phyloP scores from a whole-genome alignment of 2,113 vertebrate species.

The Grallaria varia region DNA sequence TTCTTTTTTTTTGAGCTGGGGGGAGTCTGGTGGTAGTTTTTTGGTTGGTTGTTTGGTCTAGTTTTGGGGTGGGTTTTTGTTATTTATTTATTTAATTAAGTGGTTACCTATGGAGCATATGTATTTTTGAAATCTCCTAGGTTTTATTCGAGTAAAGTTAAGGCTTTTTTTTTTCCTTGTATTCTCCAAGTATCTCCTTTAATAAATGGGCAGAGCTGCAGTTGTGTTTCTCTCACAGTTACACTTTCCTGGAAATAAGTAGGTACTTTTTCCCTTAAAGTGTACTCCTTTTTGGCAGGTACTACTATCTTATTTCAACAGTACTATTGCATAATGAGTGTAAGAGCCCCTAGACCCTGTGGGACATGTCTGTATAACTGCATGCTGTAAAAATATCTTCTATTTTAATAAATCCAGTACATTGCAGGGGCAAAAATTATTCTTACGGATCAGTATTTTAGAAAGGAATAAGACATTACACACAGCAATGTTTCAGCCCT shows the following conservation, averaged over 20 bases:
- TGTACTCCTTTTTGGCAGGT: neutral
- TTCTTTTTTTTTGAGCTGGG: neutral
- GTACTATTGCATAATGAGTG: neutral
- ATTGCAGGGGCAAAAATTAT: neutral
- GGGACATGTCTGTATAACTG: neutral
- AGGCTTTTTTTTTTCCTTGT: neutral
- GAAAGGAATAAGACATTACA: neutral
- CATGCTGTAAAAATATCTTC: neutral
- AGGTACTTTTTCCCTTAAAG: neutral
- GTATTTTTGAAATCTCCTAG: neutral
- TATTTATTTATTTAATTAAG: neutral
- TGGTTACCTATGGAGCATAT: neutral
- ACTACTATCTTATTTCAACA: neutral
- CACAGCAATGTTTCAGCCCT: neutral
- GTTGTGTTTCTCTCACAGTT: neutral
- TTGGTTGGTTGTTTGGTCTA: rapidly evolving
- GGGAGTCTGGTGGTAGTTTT: neutral
- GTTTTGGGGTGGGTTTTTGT: rapidly evolving
- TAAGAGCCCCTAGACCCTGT: neutral
- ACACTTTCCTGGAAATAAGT: neutral
- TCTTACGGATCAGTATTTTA: neutral
- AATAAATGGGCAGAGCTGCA: neutral
- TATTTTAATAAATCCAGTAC: neutral
- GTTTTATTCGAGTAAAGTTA: neutral
- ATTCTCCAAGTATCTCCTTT: neutral